Percentiles rank a stretch among this genome's conserved stretches.
Conservation (phyloP, 2,797 vertebrate genomes). For the Lagocephalus sceleratus region DNA sequence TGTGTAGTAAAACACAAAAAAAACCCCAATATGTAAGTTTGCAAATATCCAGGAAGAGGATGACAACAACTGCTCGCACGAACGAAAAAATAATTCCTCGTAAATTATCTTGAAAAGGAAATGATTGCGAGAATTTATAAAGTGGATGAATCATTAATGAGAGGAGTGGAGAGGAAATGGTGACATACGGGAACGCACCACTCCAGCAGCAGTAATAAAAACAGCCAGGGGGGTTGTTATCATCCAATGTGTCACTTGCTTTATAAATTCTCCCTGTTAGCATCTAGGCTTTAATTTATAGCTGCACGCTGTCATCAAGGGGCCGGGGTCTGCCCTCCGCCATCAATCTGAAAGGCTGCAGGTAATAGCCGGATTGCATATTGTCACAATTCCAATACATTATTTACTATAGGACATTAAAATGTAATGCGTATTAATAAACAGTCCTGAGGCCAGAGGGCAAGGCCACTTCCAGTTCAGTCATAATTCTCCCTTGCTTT, state of each 20-base stretch:
- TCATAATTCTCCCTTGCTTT: conserved; percentile 50
- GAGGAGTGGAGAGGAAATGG: background rate
- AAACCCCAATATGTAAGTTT: no score
- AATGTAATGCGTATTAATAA: conserved; percentile 74
- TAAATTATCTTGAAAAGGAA: background rate
- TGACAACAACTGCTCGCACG: no score
- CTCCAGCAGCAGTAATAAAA: conserved; percentile 3
- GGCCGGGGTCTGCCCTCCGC: conserved; percentile 45
- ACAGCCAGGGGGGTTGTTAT: background rate
- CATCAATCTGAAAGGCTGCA: conserved; percentile 69
- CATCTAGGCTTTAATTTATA: conserved; percentile 63
- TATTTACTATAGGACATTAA: conserved; percentile 74
- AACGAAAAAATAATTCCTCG: no score
- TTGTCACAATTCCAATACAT: conserved; percentile 76
- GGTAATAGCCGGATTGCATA: conserved; percentile 69
- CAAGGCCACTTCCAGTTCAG: conserved; percentile 40
- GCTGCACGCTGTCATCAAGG: conserved; percentile 61
- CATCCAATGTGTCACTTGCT: conserved; percentile 15
- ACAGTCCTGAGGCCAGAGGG: conserved; percentile 64
- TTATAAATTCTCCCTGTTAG: conserved; percentile 63
- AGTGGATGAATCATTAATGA: background rate
- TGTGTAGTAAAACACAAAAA: no score
- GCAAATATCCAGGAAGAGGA: no score
- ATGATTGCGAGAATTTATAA: background rate
- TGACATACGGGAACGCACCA: background rate